Evolutionary conservation across 2,888 invertebrate genomes (phyloP).

Genomic region (Abrostola triplasia): DNA sequence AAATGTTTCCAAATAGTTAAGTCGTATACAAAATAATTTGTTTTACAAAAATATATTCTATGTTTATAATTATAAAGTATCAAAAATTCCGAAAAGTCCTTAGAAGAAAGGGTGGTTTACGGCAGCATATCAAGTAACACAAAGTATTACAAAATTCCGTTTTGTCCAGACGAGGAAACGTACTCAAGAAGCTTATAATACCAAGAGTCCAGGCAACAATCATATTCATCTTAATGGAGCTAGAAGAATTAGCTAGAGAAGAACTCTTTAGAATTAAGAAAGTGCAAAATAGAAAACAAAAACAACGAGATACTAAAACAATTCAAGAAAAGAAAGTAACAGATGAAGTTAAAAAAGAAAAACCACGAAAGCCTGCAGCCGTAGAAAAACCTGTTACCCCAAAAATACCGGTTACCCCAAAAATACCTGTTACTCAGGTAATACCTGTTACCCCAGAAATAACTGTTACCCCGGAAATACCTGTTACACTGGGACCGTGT

Average conservation of each 20-base stretch:
- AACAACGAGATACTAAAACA: background rate
- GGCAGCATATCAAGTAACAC: slow-evolving; percentile 13
- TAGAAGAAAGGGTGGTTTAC: slow-evolving; percentile 34
- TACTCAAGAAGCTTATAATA: slow-evolving; percentile 9
- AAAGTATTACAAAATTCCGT: slow-evolving; percentile 1
- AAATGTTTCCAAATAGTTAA: too few relatives aligned
- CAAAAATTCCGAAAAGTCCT: slow-evolving; percentile 2
- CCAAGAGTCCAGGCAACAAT: slow-evolving; percentile 2
- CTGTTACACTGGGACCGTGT: too few relatives aligned
- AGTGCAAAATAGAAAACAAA: background rate
- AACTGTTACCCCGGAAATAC: background rate
- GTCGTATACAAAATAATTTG: too few relatives aligned
- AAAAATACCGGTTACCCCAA: background rate
- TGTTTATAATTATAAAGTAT: too few relatives aligned
- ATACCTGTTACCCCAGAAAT: background rate
- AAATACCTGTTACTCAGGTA: background rate
- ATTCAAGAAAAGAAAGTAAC: background rate
- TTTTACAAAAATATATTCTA: too few relatives aligned
- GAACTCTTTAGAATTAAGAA: slow-evolving; percentile 10
- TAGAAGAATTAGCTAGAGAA: slow-evolving; percentile 4
- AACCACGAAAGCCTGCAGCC: background rate
- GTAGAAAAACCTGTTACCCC: background rate
- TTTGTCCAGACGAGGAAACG: slow-evolving; percentile 12
- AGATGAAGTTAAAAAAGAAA: background rate
- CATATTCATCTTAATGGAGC: slow-evolving; percentile 2